These are phyloP conservation scores for Hypocryptadius cinnamomeus DNA, from an alignment of 2,113 vertebrate species.

Conservation along the genomic window DNA sequence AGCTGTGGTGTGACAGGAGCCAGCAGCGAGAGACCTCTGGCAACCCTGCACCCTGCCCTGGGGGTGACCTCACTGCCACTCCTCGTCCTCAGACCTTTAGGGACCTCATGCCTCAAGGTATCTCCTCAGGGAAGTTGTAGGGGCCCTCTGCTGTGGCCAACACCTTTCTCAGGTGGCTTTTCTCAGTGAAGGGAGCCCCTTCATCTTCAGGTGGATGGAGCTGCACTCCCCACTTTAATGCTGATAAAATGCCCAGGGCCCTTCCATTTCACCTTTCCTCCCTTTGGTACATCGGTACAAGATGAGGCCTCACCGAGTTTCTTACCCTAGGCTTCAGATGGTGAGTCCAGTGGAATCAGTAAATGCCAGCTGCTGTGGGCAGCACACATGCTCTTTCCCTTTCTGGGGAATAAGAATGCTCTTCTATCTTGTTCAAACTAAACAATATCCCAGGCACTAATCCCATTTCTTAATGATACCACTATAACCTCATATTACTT, in stretches of 20 bases:
- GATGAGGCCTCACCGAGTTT: background rate
- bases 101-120: background rate
- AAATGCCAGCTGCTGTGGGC: background rate
- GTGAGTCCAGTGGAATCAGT: background rate
- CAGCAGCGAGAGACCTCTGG: background rate
- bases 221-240: background rate
- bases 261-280: background rate
- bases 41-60: background rate
- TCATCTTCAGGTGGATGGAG: background rate
- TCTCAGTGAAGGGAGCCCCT: background rate
- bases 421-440: background rate
- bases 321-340: background rate
- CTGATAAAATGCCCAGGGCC: background rate
- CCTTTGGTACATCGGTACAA: background rate
- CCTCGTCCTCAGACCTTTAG: background rate
- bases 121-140: background rate
- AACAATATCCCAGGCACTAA: background rate
- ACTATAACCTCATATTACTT: background rate
- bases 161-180: background rate
- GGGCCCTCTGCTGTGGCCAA: background rate
- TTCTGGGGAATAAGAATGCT: background rate
- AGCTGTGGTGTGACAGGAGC: background rate
- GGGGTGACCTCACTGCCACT: rapidly evolving
- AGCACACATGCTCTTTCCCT: background rate
- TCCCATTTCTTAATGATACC: background rate